A percentile compares a stretch with the other conserved stretches of the same genome.
phyloP scores from a whole-genome alignment of 2,113 vertebrate genomes.

The Burhinus bistriatus region DNA sequence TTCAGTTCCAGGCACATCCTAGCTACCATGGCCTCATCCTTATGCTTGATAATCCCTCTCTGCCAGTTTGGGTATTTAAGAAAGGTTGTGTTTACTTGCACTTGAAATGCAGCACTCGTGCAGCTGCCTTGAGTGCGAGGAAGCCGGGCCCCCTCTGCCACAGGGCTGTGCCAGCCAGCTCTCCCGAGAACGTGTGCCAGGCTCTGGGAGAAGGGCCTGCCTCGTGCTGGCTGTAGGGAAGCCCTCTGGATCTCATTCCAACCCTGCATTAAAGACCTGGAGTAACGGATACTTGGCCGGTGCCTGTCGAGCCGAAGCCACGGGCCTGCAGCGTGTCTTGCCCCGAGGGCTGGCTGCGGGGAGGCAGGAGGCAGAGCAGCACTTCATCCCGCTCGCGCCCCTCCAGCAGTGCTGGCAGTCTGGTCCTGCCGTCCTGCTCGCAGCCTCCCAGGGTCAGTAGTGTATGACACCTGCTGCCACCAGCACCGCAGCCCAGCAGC shows the following conservation, averaged over 20 bases:
- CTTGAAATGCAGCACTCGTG: neutral
- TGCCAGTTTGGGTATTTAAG: neutral
- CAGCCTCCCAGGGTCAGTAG: accelerated
- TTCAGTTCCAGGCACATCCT: neutral
- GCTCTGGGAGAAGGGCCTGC: too few species aligned
- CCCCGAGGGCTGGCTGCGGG: neutral
- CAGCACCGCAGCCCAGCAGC: accelerated
- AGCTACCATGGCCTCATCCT: neutral
- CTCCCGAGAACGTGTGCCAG: too few species aligned
- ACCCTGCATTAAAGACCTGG: neutral
- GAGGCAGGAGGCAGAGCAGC: neutral
- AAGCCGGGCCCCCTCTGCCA: accelerated
- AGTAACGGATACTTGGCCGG: neutral
- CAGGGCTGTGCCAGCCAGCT: neutral
- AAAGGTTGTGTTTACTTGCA: neutral
- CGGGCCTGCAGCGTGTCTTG: neutral
- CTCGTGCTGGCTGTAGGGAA: neutral
- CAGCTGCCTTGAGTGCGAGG: neutral
- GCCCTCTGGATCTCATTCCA: neutral
- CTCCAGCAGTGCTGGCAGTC: accelerated
- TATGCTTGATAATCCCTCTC: neutral
- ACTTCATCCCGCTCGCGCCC: accelerated
- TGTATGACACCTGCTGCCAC: neutral
- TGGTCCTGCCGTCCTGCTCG: accelerated
- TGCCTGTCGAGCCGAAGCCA: neutral